These are phyloP conservation scores for Molothrus aeneus DNA, from an alignment of 2,797 vertebrate genomes.

Conservation along the genomic window DNA sequence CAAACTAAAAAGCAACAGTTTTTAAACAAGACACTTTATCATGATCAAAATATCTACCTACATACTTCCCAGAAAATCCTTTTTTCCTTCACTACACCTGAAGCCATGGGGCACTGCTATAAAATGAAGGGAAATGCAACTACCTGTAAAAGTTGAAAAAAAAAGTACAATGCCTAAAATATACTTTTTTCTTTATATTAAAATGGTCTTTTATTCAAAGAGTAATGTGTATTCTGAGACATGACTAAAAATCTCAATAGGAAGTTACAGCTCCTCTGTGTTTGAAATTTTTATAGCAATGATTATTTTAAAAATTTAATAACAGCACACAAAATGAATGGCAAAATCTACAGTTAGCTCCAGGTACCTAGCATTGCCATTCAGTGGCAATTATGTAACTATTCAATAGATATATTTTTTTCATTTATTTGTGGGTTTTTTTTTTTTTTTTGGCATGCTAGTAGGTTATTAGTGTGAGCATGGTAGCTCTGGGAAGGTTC, in stretches of 20 bases:
- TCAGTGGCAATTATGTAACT: slow-evolving; percentile 16
- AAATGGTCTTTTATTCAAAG: background rate
- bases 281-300: background rate
- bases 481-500: background rate
- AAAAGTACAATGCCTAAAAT: background rate
- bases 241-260: background rate
- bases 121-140: background rate
- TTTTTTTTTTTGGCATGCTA: background rate
- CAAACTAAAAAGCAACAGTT: background rate
- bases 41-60: background rate
- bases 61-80: background rate
- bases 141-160: background rate
- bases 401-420: slow-evolving; percentile 34
- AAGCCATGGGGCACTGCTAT: background rate
- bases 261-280: background rate
- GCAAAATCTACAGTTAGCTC: background rate
- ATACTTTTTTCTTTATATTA: background rate
- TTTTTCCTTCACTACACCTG: background rate
- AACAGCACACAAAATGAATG: background rate
- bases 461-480: background rate
- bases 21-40: background rate
- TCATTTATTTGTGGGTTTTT: background rate
- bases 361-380: background rate
- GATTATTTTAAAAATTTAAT: background rate
- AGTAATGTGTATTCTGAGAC: background rate